A percentile compares a stretch with the other conserved stretches of the same genome.
Evolutionary conservation across 2,797 vertebrate genomes (phyloP).

Genomic region (Amblyraja radiata): DNA sequence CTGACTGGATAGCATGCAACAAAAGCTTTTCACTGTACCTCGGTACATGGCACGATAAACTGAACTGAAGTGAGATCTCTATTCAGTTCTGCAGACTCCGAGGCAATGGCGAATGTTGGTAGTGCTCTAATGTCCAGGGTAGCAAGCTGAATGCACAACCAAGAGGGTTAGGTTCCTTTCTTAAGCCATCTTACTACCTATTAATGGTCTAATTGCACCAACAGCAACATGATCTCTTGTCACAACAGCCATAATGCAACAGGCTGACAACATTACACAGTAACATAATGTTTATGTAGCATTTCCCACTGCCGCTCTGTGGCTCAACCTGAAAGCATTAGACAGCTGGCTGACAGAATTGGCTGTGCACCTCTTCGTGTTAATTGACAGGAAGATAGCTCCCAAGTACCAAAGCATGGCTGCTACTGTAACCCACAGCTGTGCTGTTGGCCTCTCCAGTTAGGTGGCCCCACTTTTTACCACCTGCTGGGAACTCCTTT

Average conservation of each 20-base stretch:
- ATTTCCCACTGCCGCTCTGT: background rate
- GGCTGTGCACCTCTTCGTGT: too few species aligned
- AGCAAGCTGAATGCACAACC: background rate
- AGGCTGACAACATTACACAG: background rate
- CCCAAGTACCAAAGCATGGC: background rate
- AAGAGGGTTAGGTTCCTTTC: background rate
- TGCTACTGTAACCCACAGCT: background rate
- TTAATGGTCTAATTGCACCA: background rate
- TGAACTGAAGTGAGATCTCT: background rate
- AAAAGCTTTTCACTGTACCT: too few species aligned
- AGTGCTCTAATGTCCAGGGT: too few species aligned
- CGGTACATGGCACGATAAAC: too few species aligned
- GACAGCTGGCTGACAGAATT: background rate
- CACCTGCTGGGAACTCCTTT: background rate
- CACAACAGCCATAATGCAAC: background rate
- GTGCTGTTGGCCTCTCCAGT: background rate
- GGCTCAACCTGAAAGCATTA: background rate
- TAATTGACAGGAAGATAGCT: background rate
- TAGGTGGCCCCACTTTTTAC: background rate
- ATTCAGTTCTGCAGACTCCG: background rate
- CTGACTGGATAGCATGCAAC: too few species aligned
- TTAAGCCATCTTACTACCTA: background rate
- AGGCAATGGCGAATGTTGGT: background rate
- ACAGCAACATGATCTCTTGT: background rate
- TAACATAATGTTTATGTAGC: background rate